Percentiles rank a stretch among this genome's conserved stretches.
Conservation (phyloP, 2,888 invertebrate species). For the Eledone cirrhosa region DNA sequence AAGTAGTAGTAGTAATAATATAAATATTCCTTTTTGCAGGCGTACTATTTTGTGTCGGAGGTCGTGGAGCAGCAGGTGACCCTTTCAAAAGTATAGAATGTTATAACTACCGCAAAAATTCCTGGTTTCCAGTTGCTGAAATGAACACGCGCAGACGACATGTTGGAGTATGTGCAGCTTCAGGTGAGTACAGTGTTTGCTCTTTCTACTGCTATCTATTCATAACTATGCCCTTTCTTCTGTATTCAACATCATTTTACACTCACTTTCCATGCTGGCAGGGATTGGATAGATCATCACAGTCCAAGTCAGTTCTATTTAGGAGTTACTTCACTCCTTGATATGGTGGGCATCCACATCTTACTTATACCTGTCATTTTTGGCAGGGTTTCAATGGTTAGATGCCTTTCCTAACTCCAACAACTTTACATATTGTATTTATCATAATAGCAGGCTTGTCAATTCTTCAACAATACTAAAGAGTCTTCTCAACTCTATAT, state of each 20-base stretch:
- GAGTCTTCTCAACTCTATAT: too few relatives aligned
- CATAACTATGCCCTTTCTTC: neutral
- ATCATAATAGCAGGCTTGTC: too few relatives aligned
- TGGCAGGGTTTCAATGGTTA: too few relatives aligned
- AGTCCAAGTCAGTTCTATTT: neutral
- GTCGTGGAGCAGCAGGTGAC: conserved; percentile 68
- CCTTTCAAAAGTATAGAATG: conserved; percentile 69
- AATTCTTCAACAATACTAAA: too few relatives aligned
- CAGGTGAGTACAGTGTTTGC: conserved; percentile 49
- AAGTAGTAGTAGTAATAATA: neutral
- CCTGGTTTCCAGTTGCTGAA: conserved; percentile 68
- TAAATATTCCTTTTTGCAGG: conserved; percentile 46
- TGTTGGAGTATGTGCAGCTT: conserved; percentile 68
- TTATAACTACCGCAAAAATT: conserved; percentile 67
- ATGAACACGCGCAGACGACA: conserved; percentile 68
- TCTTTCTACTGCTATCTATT: neutral
- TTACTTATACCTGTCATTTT: too few relatives aligned
- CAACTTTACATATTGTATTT: too few relatives aligned
- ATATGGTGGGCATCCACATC: too few relatives aligned
- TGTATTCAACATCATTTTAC: neutral
- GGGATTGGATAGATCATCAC: neutral
- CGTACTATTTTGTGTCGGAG: conserved; percentile 70
- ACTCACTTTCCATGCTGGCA: neutral
- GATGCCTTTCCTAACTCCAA: too few relatives aligned
- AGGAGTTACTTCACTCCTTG: neutral